phyloP scores from a whole-genome alignment of 2,888 invertebrate species.

The Ernsta delagoae region DNA sequence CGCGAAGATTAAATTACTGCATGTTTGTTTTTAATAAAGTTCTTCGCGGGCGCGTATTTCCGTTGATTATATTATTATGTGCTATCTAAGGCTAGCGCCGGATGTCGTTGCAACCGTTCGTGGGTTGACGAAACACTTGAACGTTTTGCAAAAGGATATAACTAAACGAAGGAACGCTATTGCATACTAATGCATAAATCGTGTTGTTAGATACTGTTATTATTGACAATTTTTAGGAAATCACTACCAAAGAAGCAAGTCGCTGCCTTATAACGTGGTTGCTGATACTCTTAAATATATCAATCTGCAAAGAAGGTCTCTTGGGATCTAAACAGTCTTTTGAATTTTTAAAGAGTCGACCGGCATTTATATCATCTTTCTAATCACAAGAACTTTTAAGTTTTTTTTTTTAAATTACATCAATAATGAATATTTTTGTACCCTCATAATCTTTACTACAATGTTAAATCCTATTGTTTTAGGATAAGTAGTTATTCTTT shows the following conservation, averaged over 20 bases:
- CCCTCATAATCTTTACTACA: too few species aligned
- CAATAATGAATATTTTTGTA: too few species aligned
- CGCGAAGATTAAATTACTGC: slow-evolving; percentile 28
- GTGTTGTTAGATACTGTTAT: neutral
- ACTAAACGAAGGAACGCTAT: neutral
- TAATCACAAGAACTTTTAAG: neutral
- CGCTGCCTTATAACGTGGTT: too few species aligned
- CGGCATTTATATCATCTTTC: neutral
- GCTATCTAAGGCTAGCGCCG: slow-evolving; percentile 8
- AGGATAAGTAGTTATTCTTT: neutral
- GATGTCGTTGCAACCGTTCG: slow-evolving; percentile 22
- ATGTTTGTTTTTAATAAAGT: slow-evolving; percentile 34
- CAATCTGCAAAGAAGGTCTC: too few species aligned
- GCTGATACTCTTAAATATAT: too few species aligned
- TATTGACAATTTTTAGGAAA: neutral
- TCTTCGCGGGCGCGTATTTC: slow-evolving; percentile 5
- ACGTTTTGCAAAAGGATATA: slow-evolving; percentile 22
- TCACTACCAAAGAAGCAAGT: too few species aligned
- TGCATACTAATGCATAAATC: neutral
- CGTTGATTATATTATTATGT: slow-evolving; percentile 4
- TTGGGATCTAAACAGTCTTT: too few species aligned
- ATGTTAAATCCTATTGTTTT: too few species aligned
- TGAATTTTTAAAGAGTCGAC: too few species aligned
- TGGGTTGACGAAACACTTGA: slow-evolving; percentile 23
- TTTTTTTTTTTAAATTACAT: neutral